Conservation (phyloP, 2,797 vertebrate species). For the Characodon lateralis region DNA sequence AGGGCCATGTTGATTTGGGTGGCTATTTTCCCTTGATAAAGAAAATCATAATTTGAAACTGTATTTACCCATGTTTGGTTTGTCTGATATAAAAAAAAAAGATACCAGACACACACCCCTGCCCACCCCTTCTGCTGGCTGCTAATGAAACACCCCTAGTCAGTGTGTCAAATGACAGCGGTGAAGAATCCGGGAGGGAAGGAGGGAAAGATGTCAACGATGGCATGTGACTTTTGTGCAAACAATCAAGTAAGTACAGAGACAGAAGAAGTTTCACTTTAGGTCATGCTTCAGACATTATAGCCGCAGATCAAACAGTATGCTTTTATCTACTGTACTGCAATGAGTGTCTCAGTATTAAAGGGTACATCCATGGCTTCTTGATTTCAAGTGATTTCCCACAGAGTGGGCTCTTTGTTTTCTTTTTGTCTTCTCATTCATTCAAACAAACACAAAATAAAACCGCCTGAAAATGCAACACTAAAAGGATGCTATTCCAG, state of each 20-base stretch:
- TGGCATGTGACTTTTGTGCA: slow-evolving; percentile 47
- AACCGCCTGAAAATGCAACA: background rate
- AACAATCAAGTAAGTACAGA: slow-evolving; percentile 13
- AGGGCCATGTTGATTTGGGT: background rate
- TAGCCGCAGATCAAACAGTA: slow-evolving; percentile 38
- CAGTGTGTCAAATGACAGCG: too few species aligned
- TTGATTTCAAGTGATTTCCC: slow-evolving; percentile 17
- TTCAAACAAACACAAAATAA: background rate
- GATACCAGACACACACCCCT: too few species aligned
- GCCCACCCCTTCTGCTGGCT: too few species aligned
- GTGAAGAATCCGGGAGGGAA: too few species aligned
- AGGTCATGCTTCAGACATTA: slow-evolving; percentile 35
- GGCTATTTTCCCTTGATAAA: background rate
- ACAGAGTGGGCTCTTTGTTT: slow-evolving; percentile 2
- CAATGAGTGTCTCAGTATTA: slow-evolving; percentile 15
- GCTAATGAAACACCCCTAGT: too few species aligned
- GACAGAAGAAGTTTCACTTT: slow-evolving; percentile 10
- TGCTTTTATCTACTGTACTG: slow-evolving; percentile 12
- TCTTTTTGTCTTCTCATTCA: background rate
- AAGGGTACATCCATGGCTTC: slow-evolving; percentile 25
- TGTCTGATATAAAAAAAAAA: too few species aligned
- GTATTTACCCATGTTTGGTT: background rate
- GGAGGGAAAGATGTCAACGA: background rate
- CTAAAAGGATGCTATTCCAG: background rate
- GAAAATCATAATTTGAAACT: too few species aligned